A percentile compares a stretch with the other conserved stretches of the same genome.
These are phyloP conservation scores for Tribolium madens DNA, from an alignment of 1,140 invertebrate genomes.

Conservation along the genomic window DNA sequence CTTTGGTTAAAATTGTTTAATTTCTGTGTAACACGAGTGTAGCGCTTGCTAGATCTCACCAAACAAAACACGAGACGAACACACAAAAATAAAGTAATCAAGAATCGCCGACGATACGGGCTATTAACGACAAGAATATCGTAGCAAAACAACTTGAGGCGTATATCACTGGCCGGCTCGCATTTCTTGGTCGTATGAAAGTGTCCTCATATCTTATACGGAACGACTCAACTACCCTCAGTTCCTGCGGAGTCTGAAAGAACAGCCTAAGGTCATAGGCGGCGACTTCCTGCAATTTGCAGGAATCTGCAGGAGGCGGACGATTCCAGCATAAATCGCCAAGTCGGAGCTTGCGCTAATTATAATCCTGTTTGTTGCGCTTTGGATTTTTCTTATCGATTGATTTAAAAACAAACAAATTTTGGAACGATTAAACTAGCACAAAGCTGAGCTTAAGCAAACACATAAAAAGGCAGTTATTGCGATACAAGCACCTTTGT, in stretches of 20 bases:
- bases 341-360: neutral
- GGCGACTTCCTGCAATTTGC: slow-evolving; percentile 47
- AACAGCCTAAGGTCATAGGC: slow-evolving; percentile 43
- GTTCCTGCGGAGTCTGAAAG: slow-evolving; percentile 46
- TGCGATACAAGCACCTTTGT: too few relatives aligned
- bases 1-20: too few relatives aligned
- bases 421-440: neutral
- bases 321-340: neutral
- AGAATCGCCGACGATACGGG: slow-evolving; percentile 40
- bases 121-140: slow-evolving; percentile 41
- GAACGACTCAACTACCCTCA: slow-evolving; percentile 48
- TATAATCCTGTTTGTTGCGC: neutral
- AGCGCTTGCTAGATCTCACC: neutral
- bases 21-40: slow-evolving; percentile 2
- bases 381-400: neutral
- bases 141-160: slow-evolving; percentile 21
- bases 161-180: slow-evolving; percentile 42
- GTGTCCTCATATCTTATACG: slow-evolving; percentile 50
- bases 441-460: too few relatives aligned
- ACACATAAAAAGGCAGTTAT: too few relatives aligned
- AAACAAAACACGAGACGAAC: slow-evolving; percentile 26
- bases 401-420: neutral
- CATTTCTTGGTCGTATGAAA: slow-evolving; percentile 52
- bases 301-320: slow-evolving; percentile 35
- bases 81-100: slow-evolving; percentile 40